Evolutionary conservation across 92 coral and sea anemone species (phyloP), one percentile per base, ranked within the genome.

Genomic region (Epizoanthus scotinus): DNA sequence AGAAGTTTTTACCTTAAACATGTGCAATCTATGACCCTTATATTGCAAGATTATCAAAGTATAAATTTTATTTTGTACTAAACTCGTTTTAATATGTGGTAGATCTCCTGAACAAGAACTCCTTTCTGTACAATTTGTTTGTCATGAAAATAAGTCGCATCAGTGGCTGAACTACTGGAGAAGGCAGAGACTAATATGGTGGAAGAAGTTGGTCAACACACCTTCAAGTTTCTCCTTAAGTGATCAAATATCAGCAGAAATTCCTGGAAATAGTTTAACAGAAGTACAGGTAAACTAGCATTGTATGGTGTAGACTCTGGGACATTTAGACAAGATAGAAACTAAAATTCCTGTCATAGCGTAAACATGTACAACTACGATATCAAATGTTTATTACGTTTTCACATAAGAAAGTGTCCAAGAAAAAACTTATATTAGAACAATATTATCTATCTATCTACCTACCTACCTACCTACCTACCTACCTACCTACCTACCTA

Each of bases 111-210:
- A 87, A 73, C 88, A 86, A 63, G 94, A 95, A 62, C 68, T 85
- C 59, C 75, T 87, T 68, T 65, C 78, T 27, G 70, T 96, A 47
- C 89, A 90, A 68, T 96, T 87, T 81, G 77, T 87, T 70, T 93
- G 95, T 82, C 84, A 82, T 71, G 87, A 89, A 61, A 91, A 86
- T 44, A 85, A 90, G 78, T 84, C 87, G 0, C 85, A 86, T 67
- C 89, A 90, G 72, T 96, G 99, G 99, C 61, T 88, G 61, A 94
- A 96, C 82, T 90, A 84, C 83, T 96, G 99, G 99, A 91, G 82
- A 67, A 89, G 98, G 53, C 88, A 93, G 72, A 78, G 99, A 67
- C 91, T 96, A 14, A 84, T 88, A 0, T 96, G 99, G 99, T 96
- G 99, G 99, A 93, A 91, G 75, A 96, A 89, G 70, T 88, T 89